Evolutionary conservation across 37 sponge, comb jelly and placozoan genomes (phyloP).

Genomic region (Spongia lamella): DNA sequence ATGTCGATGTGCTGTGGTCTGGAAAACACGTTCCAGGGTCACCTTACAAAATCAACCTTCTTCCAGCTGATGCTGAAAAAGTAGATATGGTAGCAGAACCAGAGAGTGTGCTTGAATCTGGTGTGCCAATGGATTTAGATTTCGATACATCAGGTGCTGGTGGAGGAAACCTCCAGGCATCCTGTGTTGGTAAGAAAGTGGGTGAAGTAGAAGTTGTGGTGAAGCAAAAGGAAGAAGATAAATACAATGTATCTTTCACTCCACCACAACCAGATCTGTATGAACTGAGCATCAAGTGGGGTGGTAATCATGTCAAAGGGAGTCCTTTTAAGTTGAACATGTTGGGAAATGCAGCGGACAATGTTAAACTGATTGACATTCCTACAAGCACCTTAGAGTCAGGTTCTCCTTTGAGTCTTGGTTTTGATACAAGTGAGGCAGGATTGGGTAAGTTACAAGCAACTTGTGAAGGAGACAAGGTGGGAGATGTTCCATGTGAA

Average conservation of each 20-base stretch:
- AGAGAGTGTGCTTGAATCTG: no score
- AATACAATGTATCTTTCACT: slow-evolving; percentile 47
- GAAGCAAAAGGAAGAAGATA: slow-evolving; percentile 27
- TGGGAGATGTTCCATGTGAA: slow-evolving; percentile 52
- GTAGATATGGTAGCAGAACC: no score
- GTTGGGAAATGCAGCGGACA: slow-evolving; percentile 42
- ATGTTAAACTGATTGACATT: slow-evolving; percentile 54
- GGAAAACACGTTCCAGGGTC: slow-evolving; percentile 43
- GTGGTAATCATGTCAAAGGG: slow-evolving; percentile 58
- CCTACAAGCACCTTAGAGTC: slow-evolving; percentile 37
- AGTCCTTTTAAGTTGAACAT: slow-evolving; percentile 76
- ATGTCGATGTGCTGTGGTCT: slow-evolving; percentile 61
- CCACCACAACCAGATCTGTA: slow-evolving; percentile 59
- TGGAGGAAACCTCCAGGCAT: slow-evolving; percentile 49
- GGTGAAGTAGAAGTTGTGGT: slow-evolving; percentile 56
- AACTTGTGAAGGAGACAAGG: slow-evolving; percentile 35
- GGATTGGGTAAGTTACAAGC: slow-evolving; percentile 69
- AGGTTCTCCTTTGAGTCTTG: slow-evolving; percentile 56
- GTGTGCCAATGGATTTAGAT: slow-evolving; percentile 54
- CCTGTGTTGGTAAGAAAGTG: slow-evolving; percentile 23
- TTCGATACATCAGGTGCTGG: slow-evolving; percentile 68
- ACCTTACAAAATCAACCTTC: slow-evolving; percentile 47
- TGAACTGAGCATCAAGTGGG: slow-evolving; percentile 53
- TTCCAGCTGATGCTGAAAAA: slow-evolving; percentile 51
- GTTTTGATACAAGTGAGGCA: slow-evolving; percentile 39